Base-by-base conservation (phyloP, 2,797 vertebrate genomes). In the Okamejei kenojei region DNA sequence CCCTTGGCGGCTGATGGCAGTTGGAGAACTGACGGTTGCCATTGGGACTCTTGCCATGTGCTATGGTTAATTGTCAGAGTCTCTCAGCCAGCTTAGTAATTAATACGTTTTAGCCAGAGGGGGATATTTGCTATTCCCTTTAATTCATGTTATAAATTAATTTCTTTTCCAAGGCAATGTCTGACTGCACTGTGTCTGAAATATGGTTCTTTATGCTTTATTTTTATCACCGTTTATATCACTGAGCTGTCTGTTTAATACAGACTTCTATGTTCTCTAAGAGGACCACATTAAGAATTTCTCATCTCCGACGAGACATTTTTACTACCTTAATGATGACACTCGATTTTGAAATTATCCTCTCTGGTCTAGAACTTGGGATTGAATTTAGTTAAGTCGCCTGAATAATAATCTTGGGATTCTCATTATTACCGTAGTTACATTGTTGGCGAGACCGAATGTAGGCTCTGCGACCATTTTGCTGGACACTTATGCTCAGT, bases 81-180 rank as follows among this genome's bases (percentile, higher is more conserved):
- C 90, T 74, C 90, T 92, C 90, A 92, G 45, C 90, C 65, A 92
- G 68, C 71, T 45, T 92, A 45, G 68, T 92, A 92, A 92, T 92
- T 73, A 92, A 92, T 92, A 76, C 76, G 90, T 92, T 92, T 92
- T 54, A 74, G 90, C 90, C 90, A 92, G 71, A 92, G 90, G 90
- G 90, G 54, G 10, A 76, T 92, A 21, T 92, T 92, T 73, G 90
- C 90, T 92, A n/a, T 29, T 92, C 71, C 73, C 65, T 74, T 76
- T 29, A 29, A 76, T 92, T 74, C 71, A 58, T 76, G 26, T 92
- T 91, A 19, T 73, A 71, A 73, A 26, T 91, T 13, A 63, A 29
- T 29, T 76, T 92, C 71, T 74, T 86, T 38, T 92, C 35, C 23
- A 76, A 92, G 38, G 23, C 71, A 92, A 76, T 76, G 38, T 74